Conservation (phyloP, 2,888 invertebrate species). For the Rotaria sp. region DNA sequence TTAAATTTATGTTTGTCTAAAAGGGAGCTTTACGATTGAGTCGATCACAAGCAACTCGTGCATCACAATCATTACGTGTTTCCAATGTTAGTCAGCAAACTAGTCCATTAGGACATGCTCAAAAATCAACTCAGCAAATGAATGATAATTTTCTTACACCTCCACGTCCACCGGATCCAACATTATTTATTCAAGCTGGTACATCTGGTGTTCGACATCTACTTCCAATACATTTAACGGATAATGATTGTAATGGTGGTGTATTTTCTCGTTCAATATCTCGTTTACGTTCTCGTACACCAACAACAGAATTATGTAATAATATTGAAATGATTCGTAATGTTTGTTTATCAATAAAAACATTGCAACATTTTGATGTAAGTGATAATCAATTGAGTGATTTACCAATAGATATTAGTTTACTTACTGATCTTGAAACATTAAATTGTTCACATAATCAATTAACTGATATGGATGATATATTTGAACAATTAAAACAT, state of each 20-base stretch:
- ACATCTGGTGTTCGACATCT: conserved; percentile 16
- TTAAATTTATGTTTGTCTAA: not conserved
- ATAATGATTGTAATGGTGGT: not conserved
- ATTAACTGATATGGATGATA: not conserved
- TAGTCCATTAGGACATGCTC: not conserved
- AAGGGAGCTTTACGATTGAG: not conserved
- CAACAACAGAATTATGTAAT: not conserved
- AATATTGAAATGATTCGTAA: conserved; percentile 24
- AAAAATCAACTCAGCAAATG: not conserved
- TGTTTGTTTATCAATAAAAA: not conserved
- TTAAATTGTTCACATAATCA: conserved; percentile 24
- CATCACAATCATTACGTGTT: not conserved
- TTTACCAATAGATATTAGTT: not conserved
- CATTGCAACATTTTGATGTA: conserved; percentile 11
- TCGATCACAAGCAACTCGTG: not conserved
- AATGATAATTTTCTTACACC: not conserved
- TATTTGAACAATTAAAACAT: conserved; percentile 7
- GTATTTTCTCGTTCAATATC: conserved; percentile 8
- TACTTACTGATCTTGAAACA: not conserved
- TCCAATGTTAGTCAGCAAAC: not conserved
- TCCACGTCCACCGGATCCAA: conserved; percentile 26
- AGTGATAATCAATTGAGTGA: not conserved
- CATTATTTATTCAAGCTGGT: conserved; percentile 10
- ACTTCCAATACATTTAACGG: not conserved
- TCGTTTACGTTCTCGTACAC: conserved; percentile 4